Base-by-base conservation (phyloP, 2,888 invertebrate species). In the Amblyjoppa fuscipennis region DNA sequence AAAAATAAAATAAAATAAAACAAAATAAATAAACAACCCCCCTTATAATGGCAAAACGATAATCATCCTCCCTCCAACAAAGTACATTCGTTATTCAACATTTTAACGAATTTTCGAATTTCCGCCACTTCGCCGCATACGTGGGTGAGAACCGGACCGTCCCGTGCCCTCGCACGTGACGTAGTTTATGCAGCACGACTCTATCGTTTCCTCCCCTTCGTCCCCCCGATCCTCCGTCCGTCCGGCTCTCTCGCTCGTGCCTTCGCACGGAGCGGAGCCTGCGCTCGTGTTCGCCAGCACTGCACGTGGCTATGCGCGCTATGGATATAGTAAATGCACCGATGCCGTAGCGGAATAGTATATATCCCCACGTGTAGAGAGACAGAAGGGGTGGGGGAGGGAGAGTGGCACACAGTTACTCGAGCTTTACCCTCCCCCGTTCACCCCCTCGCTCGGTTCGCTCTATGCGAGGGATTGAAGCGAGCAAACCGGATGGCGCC, bases 391-490 rank as follows among this genome's bases (percentile, higher is more conserved):
- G 45, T 13, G 45, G 16, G 16, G 4, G 45, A 45, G 16, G 1
- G 45, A 45, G 45, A 45, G 45, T 83, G 49, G 84, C 69, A 74
- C 80, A 83, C 83, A 81, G 75, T 76, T 78, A 80, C 84, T 80
- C 82, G 41, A 81, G 74, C 75, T 81, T 16, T 77, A 64, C 45
- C 41, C 66, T 11, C 70, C 81, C 34, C 66, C 31, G n/a, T 61
- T 38, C 56, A 69, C 78, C 45, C 73, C 51, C 56, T 59, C 78
- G 76, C 81, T 64, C 61, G 4, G 68, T 77, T 70, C 81, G 45
- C 81, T 80, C 59, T 81, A 74, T 69, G 69, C 82, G 86, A 85
- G 77, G 85, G 87, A 88, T 87, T 82, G 85, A 86, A 87, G 85
- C 84, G 86, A 81, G 82, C 81, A 77, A 84, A 83, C 83, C 84